Base-by-base conservation (phyloP, 2,888 invertebrate genomes). In the Panzeria rudis region DNA sequence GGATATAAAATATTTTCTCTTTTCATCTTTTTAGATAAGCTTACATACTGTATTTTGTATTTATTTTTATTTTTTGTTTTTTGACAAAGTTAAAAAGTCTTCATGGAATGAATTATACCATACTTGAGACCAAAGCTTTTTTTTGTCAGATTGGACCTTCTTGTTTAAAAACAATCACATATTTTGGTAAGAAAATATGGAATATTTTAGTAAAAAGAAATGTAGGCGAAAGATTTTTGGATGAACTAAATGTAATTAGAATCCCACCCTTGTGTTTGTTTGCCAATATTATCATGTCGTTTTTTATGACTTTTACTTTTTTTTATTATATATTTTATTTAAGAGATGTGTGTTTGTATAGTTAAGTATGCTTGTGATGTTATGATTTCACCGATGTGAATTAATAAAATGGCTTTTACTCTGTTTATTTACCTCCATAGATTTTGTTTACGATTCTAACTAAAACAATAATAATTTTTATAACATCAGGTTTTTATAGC, bases 401-500 rank as follows among this genome's bases (percentile, higher is more conserved):
- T 41, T 54, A 54, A 64, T 64, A 38, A 52, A 62, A 64, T 66
- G 54, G 25, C 29, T 64, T 64, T 76, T 32, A 13, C 15, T 56
- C 56, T 44, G 9, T 64, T 56, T 66, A 35, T 59, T 56, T 32
- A 68, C 47, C 38, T 77, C 23, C 44, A 47, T 54, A 76, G 66
- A 66, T 56, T 32, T 32, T 54, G 61, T 76, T 66, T 76, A 76
- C 66, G 66, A 56, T 38, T 77, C 32, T 4, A 59, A 47, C 76
- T 59, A 68, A 59, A 68, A 76, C 66, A 59, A 68, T 59, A 66
- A 59, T 59, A 77, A 35, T 61, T 77, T 68, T 72, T 77, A 83
- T 68, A 72, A 68, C 72, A 72, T 66, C 41, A 38, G 72, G 47
- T 69, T 83, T 83, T 78, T 73, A 78, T 69, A 29, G 73, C 69